A percentile compares a stretch with the other conserved stretches of the same genome.
Evolutionary conservation across 2,113 vertebrate genomes (phyloP).

Genomic region (Scolopax mira): DNA sequence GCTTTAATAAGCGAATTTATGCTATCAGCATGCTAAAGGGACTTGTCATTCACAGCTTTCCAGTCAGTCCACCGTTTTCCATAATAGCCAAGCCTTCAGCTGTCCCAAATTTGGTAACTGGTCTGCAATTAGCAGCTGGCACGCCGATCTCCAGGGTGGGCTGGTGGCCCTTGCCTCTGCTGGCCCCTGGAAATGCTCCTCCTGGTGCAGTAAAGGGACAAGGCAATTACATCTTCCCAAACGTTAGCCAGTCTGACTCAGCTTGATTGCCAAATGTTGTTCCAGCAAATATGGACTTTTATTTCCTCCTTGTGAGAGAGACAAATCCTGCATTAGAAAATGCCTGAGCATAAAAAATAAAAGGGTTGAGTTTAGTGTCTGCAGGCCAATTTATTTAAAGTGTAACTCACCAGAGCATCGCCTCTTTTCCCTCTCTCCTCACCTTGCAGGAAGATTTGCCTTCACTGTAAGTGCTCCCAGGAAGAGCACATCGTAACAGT

Average conservation of each 20-base stretch:
- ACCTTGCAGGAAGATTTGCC: constrained; percentile 91
- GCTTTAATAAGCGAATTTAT: constrained; percentile 56
- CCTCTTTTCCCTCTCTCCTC: not conserved
- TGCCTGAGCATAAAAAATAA: not conserved
- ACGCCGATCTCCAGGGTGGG: fast-evolving
- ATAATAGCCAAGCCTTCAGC: not conserved
- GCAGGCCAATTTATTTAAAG: not conserved
- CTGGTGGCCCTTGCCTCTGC: not conserved
- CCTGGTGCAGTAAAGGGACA: not conserved
- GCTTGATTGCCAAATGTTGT: not conserved
- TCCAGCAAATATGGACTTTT: constrained; percentile 18
- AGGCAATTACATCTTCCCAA: not conserved
- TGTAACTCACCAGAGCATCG: not conserved
- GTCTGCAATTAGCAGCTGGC: not conserved
- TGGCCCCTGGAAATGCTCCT: not conserved
- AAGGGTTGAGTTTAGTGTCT: constrained; percentile 12
- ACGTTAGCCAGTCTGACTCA: not conserved
- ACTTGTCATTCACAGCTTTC: constrained; percentile 32
- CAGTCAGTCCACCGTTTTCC: constrained; percentile 9
- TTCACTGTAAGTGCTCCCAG: constrained; percentile 97
- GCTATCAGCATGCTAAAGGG: constrained; percentile 37
- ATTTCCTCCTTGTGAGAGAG: not conserved
- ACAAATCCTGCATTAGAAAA: not conserved
- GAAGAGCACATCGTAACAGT: constrained; percentile 94
- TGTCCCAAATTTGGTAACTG: not conserved